A percentile compares a stretch with the other conserved stretches of the same genome.
These are phyloP conservation scores for Coelopa pilipes DNA, from an alignment of 2,888 invertebrate genomes.

Conservation along the genomic window DNA sequence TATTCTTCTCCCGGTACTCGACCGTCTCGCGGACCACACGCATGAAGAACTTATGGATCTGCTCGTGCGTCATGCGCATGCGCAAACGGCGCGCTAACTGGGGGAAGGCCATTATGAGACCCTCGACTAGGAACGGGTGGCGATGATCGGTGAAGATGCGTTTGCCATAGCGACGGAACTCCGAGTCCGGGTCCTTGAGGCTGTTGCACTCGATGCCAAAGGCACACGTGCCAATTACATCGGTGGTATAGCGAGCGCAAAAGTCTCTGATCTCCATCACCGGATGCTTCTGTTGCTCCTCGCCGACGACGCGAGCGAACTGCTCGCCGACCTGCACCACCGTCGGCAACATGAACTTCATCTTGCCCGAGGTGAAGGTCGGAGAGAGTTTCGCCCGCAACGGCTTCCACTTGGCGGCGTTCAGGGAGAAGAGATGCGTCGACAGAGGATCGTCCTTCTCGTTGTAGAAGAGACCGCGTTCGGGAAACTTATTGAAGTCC, in stretches of 20 bases:
- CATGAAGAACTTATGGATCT: slow-evolving; percentile 55
- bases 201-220: slow-evolving; percentile 68
- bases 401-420: slow-evolving; percentile 62
- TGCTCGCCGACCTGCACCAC: slow-evolving; percentile 59
- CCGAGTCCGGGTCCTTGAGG: slow-evolving; percentile 61
- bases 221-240: slow-evolving; percentile 68
- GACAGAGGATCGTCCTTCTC: slow-evolving; percentile 57
- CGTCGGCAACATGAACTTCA: slow-evolving; percentile 67
- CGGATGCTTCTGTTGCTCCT: slow-evolving; percentile 40
- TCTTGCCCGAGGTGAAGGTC: slow-evolving; percentile 69
- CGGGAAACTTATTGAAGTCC: slow-evolving; percentile 35
- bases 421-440: slow-evolving; percentile 57
- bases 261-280: slow-evolving; percentile 65
- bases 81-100: slow-evolving; percentile 47
- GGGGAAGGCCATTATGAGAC: slow-evolving; percentile 51
- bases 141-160: slow-evolving; percentile 49
- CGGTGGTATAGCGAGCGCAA: slow-evolving; percentile 67
- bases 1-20: slow-evolving; percentile 59
- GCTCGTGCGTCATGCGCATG: slow-evolving; percentile 49
- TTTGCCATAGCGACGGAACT: slow-evolving; percentile 60
- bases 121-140: slow-evolving; percentile 47
- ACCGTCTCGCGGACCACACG: slow-evolving; percentile 62
- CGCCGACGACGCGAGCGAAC: slow-evolving; percentile 51
- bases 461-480: slow-evolving; percentile 36
- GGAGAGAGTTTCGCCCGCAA: slow-evolving; percentile 67